Evolutionary conservation across 2,113 vertebrate genomes (phyloP).

Genomic region (Chloropsis hardwickii): DNA sequence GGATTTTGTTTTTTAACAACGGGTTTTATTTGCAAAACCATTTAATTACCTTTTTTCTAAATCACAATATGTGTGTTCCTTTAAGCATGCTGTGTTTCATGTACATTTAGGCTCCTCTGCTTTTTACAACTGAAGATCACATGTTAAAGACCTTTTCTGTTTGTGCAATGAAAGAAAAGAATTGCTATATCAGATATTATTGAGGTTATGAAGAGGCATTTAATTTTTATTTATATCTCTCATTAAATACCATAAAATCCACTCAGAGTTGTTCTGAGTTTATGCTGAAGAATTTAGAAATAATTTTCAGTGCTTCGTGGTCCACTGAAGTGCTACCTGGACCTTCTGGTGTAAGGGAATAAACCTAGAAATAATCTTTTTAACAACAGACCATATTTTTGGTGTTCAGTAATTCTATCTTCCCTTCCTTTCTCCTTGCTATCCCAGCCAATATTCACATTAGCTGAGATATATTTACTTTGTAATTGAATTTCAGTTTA

Average conservation of each 20-base stretch:
- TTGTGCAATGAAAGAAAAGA: neutral
- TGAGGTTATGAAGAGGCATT: neutral
- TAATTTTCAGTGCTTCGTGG: neutral
- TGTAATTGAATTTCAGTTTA: conserved; percentile 53
- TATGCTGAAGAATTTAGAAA: neutral
- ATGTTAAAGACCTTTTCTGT: neutral
- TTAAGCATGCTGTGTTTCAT: neutral
- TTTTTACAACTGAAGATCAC: neutral
- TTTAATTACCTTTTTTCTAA: neutral
- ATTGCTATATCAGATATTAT: neutral
- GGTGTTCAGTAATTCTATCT: neutral
- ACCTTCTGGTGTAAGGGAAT: neutral
- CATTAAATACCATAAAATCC: neutral
- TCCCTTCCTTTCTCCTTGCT: neutral
- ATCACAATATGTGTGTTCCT: neutral
- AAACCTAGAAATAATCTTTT: neutral
- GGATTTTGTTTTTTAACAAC: neutral
- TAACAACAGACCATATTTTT: neutral
- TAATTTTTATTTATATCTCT: neutral
- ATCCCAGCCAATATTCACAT: neutral
- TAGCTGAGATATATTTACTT: conserved; percentile 34
- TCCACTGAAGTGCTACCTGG: neutral
- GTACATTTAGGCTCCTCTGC: neutral
- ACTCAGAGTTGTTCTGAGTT: neutral
- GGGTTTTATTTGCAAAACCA: neutral